Evolutionary conservation across 2,888 invertebrate species (phyloP).

Genomic region (Scrobipalpa costella): DNA sequence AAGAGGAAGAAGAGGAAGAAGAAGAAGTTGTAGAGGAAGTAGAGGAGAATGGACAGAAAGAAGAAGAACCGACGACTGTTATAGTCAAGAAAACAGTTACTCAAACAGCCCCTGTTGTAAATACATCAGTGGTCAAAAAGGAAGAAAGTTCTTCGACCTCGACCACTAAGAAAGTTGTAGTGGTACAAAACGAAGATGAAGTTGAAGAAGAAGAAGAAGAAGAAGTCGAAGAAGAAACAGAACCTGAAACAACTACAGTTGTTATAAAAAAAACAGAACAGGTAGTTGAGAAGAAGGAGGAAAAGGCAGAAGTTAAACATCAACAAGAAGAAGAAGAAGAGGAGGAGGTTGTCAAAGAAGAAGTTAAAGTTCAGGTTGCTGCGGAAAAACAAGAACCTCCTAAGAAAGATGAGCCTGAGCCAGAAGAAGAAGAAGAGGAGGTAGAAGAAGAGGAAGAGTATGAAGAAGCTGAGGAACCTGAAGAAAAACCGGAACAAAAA

Average conservation of each 20-base stretch:
- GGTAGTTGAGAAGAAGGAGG: conserved; percentile 40
- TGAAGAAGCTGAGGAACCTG: conserved; percentile 37
- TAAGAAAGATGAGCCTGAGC: conserved; percentile 34
- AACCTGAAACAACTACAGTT: conserved; percentile 16
- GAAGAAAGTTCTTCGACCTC: conserved; percentile 63
- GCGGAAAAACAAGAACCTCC: conserved; percentile 35
- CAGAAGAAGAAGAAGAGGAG: conserved; percentile 30
- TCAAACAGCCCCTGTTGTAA: conserved; percentile 39
- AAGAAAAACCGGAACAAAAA: conserved; percentile 31
- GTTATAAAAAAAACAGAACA: conserved; percentile 34
- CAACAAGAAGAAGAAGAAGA: conserved; percentile 34
- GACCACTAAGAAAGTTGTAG: conserved; percentile 60
- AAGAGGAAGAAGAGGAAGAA: conserved; percentile 49
- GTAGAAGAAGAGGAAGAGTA: conserved; percentile 37
- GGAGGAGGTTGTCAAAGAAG: conserved; percentile 34
- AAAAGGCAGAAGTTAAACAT: conserved; percentile 33
- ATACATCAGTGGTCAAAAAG: conserved; percentile 55
- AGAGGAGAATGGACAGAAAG: conserved; percentile 39
- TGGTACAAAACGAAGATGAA: conserved; percentile 51
- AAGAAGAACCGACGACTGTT: conserved; percentile 38
- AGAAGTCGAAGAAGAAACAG: conserved; percentile 32
- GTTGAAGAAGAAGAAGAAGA: conserved; percentile 35
- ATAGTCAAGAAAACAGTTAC: conserved; percentile 35
- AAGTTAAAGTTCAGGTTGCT: conserved; percentile 24
- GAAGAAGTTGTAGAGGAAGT: conserved; percentile 41